These are phyloP conservation scores for Lasioglossum figueresi DNA, from an alignment of 2,888 invertebrate species.

Conservation along the genomic window DNA sequence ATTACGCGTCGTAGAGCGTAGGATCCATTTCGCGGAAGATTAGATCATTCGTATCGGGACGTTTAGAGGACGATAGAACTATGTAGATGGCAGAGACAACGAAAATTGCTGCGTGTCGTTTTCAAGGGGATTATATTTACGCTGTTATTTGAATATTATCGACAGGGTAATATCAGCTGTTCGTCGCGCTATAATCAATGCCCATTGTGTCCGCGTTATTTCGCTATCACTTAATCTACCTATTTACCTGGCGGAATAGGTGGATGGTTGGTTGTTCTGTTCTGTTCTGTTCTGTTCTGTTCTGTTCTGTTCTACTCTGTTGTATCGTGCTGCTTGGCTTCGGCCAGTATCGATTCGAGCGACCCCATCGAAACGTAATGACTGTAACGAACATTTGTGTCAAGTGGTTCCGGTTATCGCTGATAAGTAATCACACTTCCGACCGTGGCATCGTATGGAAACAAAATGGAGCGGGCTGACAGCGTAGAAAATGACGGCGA, in stretches of 20 bases:
- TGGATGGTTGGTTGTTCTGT: not conserved
- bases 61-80: not conserved
- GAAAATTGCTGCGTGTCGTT: not conserved
- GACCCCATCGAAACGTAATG: slow-evolving; percentile 60
- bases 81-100: not conserved
- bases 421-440: slow-evolving; percentile 53
- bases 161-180: slow-evolving; percentile 29
- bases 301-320: not conserved
- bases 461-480: slow-evolving; percentile 22
- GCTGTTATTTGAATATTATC: slow-evolving; percentile 23
- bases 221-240: slow-evolving; percentile 63
- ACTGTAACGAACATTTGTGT: slow-evolving; percentile 66
- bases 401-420: slow-evolving; percentile 53
- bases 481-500: not conserved
- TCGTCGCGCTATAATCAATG: slow-evolving; percentile 55
- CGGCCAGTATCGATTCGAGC: slow-evolving; percentile 51
- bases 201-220: slow-evolving; percentile 51
- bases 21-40: slow-evolving; percentile 12
- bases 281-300: not conserved
- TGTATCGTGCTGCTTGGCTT: slow-evolving; percentile 27
- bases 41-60: slow-evolving; percentile 8
- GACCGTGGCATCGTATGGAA: slow-evolving; percentile 25
- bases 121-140: not conserved
- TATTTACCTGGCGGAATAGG: slow-evolving; percentile 27
- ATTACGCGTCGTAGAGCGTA: slow-evolving; percentile 9